These are phyloP conservation scores for Germaria angustata DNA, from an alignment of 2,888 invertebrate species.

Conservation along the genomic window DNA sequence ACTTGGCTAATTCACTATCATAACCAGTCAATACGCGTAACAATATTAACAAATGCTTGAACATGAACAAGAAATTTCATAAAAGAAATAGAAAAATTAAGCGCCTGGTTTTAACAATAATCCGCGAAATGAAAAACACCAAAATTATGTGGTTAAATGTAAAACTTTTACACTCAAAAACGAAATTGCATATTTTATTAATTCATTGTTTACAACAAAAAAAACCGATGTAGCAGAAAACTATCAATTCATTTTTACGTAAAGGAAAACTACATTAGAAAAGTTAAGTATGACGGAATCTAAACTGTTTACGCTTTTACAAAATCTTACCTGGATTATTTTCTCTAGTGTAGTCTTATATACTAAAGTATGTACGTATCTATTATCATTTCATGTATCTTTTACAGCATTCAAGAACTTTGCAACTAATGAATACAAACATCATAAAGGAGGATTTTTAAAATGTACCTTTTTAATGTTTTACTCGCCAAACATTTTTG, in stretches of 20 bases:
- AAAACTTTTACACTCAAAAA: background rate
- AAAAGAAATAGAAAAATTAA: constrained; percentile 32
- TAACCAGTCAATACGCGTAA: background rate
- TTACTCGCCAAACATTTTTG: background rate
- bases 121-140: constrained; percentile 6
- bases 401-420: constrained; percentile 10
- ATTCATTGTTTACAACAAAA: too few species aligned
- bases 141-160: constrained; percentile 38
- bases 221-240: too few species aligned
- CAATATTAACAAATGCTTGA: background rate
- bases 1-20: constrained; percentile 18
- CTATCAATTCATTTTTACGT: too few species aligned
- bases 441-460: constrained; percentile 53
- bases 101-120: constrained; percentile 26
- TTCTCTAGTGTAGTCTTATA: background rate
- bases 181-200: background rate
- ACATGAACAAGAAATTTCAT: constrained; percentile 20
- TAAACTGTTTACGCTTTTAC: background rate
- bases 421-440: constrained; percentile 55
- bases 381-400: background rate
- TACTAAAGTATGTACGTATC: background rate
- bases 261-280: too few species aligned
- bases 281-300: too few species aligned
- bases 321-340: background rate
- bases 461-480: constrained; percentile 42